Base-by-base conservation (phyloP, 2,888 invertebrate species). In the Pyrrhosoma nymphula region DNA sequence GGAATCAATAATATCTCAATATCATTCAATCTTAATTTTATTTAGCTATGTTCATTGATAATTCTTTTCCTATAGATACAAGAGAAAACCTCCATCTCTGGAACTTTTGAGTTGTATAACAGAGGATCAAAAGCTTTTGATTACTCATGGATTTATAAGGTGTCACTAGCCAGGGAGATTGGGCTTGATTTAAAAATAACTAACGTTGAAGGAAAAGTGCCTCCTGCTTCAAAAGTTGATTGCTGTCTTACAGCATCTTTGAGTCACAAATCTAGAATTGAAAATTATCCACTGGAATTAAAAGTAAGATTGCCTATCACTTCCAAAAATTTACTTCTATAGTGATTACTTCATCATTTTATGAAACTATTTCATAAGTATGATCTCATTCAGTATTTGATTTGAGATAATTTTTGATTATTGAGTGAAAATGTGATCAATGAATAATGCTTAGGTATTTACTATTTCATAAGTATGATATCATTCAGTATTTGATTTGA, bases 31-130 rank as follows among this genome's bases (percentile, higher is more conserved):
- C 39, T 23, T 39, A 90, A 4, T 26, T 4, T 35, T 56, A 56
- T 14, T 90, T 56, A 16, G 18, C 20, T 14, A 60, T 16, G 20
- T 69, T 69, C 20, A 69, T 69, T 69, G n/a, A 6, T 35, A 14
- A 47, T 82, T 55, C 23, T 39, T 91, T 63, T 0, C 23, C 39
- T 56, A 6, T 23, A 91, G 91, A 47, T 91, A 47, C 60, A 39
- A 39, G 91, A 91, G 39, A 63, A 39, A 39, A 39, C 35, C 8
- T 0, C 60, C 20, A 63, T 26, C 2, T 35, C 35, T 26, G 91
- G 91, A 39, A 39, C 63, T 39, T 91, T 91, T 91, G 91, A 91
- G 26, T 63, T 91, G 30, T 39, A 18, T 35, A 91, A 91, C 39
- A 91, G 35, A 69, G 91, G 91, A 35, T 16, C 12, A 23, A 1